A percentile compares a stretch with the other conserved stretches of the same genome.
Conservation (phyloP, 1,140 invertebrate genomes). For the Diabrotica undecimpunctata region DNA sequence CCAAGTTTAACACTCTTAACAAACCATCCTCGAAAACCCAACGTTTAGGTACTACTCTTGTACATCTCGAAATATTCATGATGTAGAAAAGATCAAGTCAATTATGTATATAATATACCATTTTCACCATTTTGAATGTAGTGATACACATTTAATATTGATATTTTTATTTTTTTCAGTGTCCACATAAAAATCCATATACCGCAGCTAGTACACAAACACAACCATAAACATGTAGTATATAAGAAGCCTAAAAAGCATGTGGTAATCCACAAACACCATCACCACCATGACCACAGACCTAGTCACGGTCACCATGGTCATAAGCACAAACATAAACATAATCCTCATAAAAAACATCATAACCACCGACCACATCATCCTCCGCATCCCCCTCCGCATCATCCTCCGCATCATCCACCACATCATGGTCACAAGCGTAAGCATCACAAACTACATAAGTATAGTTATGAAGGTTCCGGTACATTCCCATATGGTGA, state of each 20-base stretch:
- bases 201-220: constrained; percentile 21
- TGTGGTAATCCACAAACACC: constrained; percentile 24
- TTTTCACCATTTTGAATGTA: no score
- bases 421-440: neutral
- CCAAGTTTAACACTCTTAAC: no score
- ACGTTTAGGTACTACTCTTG: no score
- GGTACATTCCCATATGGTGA: neutral
- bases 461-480: neutral
- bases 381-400: no score
- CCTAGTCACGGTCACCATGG: constrained; percentile 17
- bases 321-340: constrained; percentile 22
- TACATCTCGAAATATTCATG: no score
- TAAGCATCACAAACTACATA: neutral
- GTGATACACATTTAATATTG: no score
- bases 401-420: constrained; percentile 4
- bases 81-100: no score
- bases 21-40: no score
- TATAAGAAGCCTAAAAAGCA: constrained; percentile 26
- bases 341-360: constrained; percentile 19
- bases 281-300: constrained; percentile 16
- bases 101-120: no score
- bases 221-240: constrained; percentile 25
- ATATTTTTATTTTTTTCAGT: constrained; percentile 15
- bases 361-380: constrained; percentile 23
- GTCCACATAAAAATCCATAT: constrained; percentile 29